Percentiles rank a stretch among this genome's conserved stretches.
Evolutionary conservation across 2,797 vertebrate species (phyloP).

Genomic region (Semaprochilodus insignis): DNA sequence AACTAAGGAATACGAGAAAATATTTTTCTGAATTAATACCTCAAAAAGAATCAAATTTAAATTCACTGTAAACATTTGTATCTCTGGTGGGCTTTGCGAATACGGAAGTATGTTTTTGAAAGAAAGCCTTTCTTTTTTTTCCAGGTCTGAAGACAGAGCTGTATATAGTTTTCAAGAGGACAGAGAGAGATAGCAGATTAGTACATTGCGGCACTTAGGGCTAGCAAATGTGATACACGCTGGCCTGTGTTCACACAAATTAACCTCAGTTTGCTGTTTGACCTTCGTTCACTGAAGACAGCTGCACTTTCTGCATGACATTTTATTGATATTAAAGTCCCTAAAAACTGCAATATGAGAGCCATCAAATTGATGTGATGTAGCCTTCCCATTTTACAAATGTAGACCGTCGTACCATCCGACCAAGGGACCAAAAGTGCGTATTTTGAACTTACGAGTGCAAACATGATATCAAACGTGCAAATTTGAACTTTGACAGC

Average conservation of each 20-base stretch:
- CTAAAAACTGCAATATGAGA: conserved; percentile 11
- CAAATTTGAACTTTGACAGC: conserved; percentile 71
- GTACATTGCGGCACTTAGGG: neutral
- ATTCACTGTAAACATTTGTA: conserved; percentile 21
- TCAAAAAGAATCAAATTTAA: conserved; percentile 21
- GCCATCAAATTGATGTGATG: conserved; percentile 8
- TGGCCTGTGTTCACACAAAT: conserved; percentile 65
- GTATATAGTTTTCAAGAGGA: conserved; percentile 32
- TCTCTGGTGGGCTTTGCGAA: conserved; percentile 11
- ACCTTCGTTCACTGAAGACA: conserved; percentile 1
- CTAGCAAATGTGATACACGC: conserved; percentile 58
- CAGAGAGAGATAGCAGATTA: conserved; percentile 10
- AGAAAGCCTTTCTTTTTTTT: conserved; percentile 9
- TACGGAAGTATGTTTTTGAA: conserved; percentile 11
- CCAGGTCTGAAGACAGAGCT: conserved; percentile 14
- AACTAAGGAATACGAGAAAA: conserved; percentile 15
- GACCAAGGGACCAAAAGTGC: conserved; percentile 69
- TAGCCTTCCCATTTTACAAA: conserved; percentile 5
- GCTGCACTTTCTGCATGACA: conserved; percentile 4
- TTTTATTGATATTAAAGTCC: neutral
- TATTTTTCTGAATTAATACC: conserved; percentile 34
- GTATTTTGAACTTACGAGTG: conserved; percentile 79
- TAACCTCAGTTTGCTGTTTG: conserved; percentile 34
- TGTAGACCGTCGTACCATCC: conserved; percentile 60
- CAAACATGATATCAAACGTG: conserved; percentile 71